phyloP scores from a whole-genome alignment of 2,888 invertebrate species.

The Troilus luridus region DNA sequence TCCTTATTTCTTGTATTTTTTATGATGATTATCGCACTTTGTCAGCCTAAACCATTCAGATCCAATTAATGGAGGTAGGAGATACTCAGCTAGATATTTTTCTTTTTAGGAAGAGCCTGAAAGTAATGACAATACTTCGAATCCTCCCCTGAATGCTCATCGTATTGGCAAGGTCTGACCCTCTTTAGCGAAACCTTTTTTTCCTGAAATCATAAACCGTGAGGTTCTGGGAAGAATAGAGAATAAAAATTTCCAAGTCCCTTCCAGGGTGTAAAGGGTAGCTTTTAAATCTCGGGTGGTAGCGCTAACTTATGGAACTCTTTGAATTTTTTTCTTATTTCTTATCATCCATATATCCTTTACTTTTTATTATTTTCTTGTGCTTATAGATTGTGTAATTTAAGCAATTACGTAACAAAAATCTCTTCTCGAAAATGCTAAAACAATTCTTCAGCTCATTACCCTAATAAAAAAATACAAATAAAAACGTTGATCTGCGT shows the following conservation, averaged over 20 bases:
- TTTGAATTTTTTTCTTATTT: neutral
- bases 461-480: too few species aligned
- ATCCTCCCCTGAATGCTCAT: neutral
- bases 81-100: neutral
- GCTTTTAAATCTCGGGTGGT: neutral
- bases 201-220: constrained; percentile 18
- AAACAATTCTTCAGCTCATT: too few species aligned
- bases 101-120: neutral
- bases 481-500: too few species aligned
- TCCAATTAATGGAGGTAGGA: neutral
- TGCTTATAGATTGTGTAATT: neutral
- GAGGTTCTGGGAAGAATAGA: neutral
- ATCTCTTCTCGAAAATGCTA: too few species aligned
- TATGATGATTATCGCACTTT: too few species aligned
- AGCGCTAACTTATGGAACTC: neutral
- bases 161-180: neutral
- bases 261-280: constrained; percentile 19
- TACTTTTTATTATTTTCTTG: neutral
- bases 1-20: neutral
- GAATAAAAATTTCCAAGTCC: neutral
- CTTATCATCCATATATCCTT: neutral
- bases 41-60: neutral
- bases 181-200: neutral
- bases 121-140: neutral
- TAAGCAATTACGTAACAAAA: too few species aligned